Conservation (phyloP, 1,140 invertebrate species). For the Reticulitermes speratus region DNA sequence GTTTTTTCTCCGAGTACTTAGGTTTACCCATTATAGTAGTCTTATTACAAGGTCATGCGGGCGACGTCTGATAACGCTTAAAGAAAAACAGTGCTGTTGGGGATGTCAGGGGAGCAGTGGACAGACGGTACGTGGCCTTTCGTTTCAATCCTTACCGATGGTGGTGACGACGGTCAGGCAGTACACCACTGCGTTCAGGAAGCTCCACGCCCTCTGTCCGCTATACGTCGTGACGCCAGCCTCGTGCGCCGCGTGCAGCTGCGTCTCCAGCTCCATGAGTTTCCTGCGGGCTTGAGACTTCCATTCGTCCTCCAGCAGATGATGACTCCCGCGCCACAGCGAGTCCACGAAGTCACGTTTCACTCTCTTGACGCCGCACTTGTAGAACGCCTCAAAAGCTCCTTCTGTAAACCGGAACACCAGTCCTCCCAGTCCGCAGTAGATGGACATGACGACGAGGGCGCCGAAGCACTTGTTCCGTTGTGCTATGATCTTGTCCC, state of each 20-base stretch:
- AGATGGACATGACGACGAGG: conserved; percentile 63
- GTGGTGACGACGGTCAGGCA: conserved; percentile 90
- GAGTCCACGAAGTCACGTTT: conserved; percentile 81
- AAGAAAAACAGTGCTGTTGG: background rate
- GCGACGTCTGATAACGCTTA: background rate
- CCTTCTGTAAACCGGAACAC: conserved; percentile 78
- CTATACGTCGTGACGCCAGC: conserved; percentile 77
- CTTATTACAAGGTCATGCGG: background rate
- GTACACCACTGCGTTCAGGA: conserved; percentile 89
- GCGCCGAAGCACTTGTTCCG: conserved; percentile 67
- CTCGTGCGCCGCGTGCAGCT: conserved; percentile 79
- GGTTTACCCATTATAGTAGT: background rate
- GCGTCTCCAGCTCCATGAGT: conserved; percentile 81
- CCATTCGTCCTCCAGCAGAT: conserved; percentile 83
- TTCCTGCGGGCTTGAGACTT: conserved; percentile 76
- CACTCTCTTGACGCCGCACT: conserved; percentile 82
- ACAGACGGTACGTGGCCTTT: background rate
- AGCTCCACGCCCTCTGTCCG: conserved; percentile 85
- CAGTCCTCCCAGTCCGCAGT: conserved; percentile 75
- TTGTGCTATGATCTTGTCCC: conserved; percentile 53
- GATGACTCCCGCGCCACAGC: conserved; percentile 76
- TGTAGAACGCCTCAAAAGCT: conserved; percentile 79
- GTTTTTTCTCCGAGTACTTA: too few relatives aligned
- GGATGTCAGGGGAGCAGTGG: background rate
- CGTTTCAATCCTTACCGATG: conserved; percentile 69